Base-by-base conservation (phyloP, 2,888 invertebrate genomes). In the Apamea crenata region DNA sequence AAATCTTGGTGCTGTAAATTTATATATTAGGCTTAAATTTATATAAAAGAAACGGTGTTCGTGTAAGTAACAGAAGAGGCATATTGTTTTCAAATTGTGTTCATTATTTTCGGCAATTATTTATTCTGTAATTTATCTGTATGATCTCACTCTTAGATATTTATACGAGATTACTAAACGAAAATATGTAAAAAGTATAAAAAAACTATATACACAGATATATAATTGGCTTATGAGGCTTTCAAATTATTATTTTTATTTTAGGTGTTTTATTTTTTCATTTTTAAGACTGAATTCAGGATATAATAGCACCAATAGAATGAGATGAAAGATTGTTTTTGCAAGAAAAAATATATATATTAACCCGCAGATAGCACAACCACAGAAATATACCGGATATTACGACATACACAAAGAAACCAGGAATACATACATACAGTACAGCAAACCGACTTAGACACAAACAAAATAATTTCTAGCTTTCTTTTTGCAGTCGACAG, bases 1-100 rank as follows among this genome's bases (percentile, higher is more conserved):
- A 96, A 96, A 96, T 96, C 96, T 97, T 97, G 97, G 97, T 97
- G 97, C 97, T 97, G 97, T 96, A 96, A 97, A 97, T 96, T 96
- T 95, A 96, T 97, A 96, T 96, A 97, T 96, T 97, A 96, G 96
- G 96, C 96, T 96, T 97, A 96, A 97, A 96, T 96, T 95, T 94
- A 96, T 95, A 93, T 95, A 93, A 94, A 95, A 93, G 90, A 94
- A 95, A 95, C 93, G 92, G 94, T 96, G 96, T 96, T 96, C 96
- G 96, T 95, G 92, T 96, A 96, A 95, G 96, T 94, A 96, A 96
- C 96, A 93, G 94, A 95, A 95, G 96, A 96, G 97, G 96, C 97
- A 95, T 96, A 96, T 96, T 95, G 91, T 94, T 96, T 96, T 94
- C 91, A 95, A 90, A 94, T 96, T 97, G 97, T 97, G 97, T 97